A percentile compares a stretch with the other conserved stretches of the same genome.
Evolutionary conservation across 2,888 invertebrate species (phyloP).

Genomic region (Candidula unifasciata): DNA sequence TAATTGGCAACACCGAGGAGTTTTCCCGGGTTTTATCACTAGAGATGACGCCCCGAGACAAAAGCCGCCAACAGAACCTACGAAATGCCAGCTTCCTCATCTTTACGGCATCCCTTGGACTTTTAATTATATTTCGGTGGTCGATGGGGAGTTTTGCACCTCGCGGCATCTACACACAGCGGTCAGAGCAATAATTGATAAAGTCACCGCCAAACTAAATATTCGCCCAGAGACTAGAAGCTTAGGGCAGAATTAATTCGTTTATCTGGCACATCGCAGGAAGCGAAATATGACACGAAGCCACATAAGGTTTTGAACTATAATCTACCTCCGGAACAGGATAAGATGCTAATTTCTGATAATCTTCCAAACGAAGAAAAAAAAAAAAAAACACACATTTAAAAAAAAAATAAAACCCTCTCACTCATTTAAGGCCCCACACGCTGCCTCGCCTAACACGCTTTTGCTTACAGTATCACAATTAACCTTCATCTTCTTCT

Average conservation of each 20-base stretch:
- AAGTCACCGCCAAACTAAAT: conserved; percentile 40
- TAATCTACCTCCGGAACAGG: neutral
- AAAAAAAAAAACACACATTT: no score
- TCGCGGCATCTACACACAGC: conserved; percentile 36
- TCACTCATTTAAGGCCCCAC: no score
- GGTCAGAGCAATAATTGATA: conserved; percentile 27
- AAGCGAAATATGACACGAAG: conserved; percentile 17
- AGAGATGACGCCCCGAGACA: conserved; percentile 16
- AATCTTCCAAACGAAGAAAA: no score
- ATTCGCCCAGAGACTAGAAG: conserved; percentile 21
- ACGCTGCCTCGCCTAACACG: no score
- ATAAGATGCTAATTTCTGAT: neutral
- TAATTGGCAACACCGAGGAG: conserved; percentile 31
- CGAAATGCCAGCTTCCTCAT: conserved; percentile 31
- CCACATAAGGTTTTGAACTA: neutral
- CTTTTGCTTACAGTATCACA: no score
- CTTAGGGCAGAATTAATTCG: conserved; percentile 29
- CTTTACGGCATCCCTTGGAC: conserved; percentile 12
- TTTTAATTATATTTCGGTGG: conserved; percentile 47
- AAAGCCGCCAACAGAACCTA: neutral
- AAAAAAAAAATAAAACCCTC: no score
- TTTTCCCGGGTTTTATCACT: conserved; percentile 6
- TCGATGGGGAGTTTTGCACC: neutral
- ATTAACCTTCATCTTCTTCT: no score
- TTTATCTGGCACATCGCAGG: conserved; percentile 29